Evolutionary conservation across 2,113 vertebrate species (phyloP), one percentile per base, ranked within the genome.

Genomic region (Pteruthius melanotis): DNA sequence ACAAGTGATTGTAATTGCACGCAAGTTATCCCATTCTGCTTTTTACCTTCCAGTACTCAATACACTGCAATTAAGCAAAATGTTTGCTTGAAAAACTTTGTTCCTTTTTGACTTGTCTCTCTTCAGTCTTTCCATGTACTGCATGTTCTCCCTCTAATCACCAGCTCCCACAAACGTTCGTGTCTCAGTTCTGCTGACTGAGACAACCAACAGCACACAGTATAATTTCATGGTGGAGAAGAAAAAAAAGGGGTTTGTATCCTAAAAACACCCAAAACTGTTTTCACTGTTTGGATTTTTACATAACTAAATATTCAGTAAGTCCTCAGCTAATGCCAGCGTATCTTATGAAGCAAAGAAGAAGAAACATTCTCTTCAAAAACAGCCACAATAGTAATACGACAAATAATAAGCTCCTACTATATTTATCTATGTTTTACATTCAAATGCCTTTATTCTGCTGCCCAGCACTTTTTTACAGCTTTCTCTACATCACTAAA

Each of bases 271-370:
- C 24, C 49, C 56, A 12, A 83, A 72, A 42, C 33, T 68, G 52
- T 49, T 92, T 90, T 75, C 39, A 63, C 47, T 90, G 31, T 68
- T 89, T 13, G 17, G 7, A 15, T 31, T 89, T 94, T 90, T 68
- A 87, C 80, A 69, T 75, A 95, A 89, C 84, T 78, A 92, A 91
- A 93, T 81, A 95, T 84, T 89, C 90, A 92, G 2, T 15, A 30
- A 92, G 37, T n/a, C 61, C 37, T 78, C 83, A 71, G 69, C 59
- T 88, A 90, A 89, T 2, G 3, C 15, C 45, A 81, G 27, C 27
- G 1, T 40, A 83, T 83, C 60, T 72, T 68, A 75, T 1, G 12
- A 90, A 86, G 54, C 27, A 90, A 54, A 50, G 28, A 74, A 70
- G 33, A 74, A 80, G 86, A 79, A 49, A 33, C 5, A 27, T 15